Evolutionary conservation across 2,888 invertebrate genomes (phyloP).

Genomic region (Phyllotreta cruciferae): DNA sequence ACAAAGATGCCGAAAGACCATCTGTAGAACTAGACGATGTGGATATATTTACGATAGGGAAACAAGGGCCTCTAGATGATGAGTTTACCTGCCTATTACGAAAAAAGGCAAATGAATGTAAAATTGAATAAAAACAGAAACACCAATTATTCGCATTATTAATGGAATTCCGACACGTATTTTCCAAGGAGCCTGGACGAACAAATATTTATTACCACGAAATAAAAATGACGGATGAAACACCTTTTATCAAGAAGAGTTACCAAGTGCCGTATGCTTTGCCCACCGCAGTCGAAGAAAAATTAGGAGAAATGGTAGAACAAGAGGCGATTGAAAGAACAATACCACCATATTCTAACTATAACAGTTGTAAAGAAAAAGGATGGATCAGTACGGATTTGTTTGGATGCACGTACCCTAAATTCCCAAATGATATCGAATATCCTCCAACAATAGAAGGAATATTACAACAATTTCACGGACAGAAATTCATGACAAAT

Average conservation of each 20-base stretch:
- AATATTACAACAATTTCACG: neutral
- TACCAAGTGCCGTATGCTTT: no score
- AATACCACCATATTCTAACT: no score
- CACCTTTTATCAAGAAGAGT: no score
- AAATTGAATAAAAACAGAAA: neutral
- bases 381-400: neutral
- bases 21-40: no score
- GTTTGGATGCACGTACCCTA: slow-evolving; percentile 26
- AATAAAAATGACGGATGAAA: no score
- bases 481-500: slow-evolving; percentile 30
- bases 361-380: no score
- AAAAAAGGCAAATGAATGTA: slow-evolving; percentile 1
- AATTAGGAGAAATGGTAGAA: neutral
- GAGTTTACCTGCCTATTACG: slow-evolving; percentile 1
- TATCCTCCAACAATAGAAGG: neutral
- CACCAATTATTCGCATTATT: neutral
- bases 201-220: neutral
- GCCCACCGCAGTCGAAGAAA: no score
- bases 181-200: slow-evolving; percentile 20
- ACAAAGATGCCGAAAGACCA: no score
- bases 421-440: slow-evolving; percentile 23
- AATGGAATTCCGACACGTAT: slow-evolving; percentile 24
- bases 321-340: neutral
- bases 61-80: neutral
- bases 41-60: no score